Percentiles rank a stretch among this genome's conserved stretches.
Conservation (phyloP, 1,140 invertebrate species). For the Bathynomus jamesi region DNA sequence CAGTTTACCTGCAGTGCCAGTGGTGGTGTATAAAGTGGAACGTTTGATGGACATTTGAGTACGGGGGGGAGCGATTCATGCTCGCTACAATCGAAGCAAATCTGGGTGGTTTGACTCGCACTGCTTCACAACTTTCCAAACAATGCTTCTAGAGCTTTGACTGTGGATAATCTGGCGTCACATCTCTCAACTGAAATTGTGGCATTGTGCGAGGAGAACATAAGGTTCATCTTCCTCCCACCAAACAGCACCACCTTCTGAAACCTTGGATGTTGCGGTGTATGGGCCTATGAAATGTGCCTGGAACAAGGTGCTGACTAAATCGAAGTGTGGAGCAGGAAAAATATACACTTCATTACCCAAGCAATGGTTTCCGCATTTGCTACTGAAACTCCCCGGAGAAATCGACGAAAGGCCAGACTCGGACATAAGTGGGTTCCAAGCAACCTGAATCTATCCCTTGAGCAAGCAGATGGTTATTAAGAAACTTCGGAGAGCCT, state of each 20-base stretch:
- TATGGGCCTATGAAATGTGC: background rate
- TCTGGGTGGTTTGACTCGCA: background rate
- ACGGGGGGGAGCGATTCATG: background rate
- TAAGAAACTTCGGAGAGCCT: background rate
- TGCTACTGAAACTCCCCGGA: background rate
- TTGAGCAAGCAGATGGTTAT: background rate
- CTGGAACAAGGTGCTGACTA: background rate
- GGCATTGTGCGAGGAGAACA: background rate
- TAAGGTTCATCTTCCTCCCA: background rate
- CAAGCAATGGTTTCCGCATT: background rate
- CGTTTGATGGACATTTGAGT: background rate
- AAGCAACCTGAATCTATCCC: background rate
- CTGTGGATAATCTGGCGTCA: background rate
- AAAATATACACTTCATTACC: background rate
- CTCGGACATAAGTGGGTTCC: background rate
- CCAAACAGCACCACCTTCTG: background rate
- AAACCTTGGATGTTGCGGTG: background rate
- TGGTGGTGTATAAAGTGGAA: background rate
- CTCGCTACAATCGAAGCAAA: background rate
- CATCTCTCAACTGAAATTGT: background rate
- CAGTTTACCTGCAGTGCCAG: background rate
- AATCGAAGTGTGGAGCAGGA: background rate
- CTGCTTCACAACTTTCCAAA: background rate
- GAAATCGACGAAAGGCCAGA: background rate
- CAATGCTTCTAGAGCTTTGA: background rate